A percentile compares a stretch with the other conserved stretches of the same genome.
Evolutionary conservation across 1,140 invertebrate genomes (phyloP).

Genomic region (Caenorhabditis briggsae): DNA sequence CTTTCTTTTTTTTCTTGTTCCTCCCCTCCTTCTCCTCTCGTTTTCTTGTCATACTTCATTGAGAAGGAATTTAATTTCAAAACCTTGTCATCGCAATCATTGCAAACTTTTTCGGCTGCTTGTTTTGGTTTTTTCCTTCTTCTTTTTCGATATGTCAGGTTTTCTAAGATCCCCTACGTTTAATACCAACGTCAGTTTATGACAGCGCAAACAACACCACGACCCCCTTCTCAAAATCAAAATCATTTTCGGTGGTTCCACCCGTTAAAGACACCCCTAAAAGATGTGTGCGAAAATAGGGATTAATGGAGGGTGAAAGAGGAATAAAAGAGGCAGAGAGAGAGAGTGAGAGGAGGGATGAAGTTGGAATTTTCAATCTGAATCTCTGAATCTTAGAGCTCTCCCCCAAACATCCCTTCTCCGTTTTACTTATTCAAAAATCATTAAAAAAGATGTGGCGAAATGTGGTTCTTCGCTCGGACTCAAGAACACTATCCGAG

Average conservation of each 20-base stretch:
- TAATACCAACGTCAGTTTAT: conserved; percentile 38
- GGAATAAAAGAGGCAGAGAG: no score
- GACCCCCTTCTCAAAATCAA: conserved; percentile 19
- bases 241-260: conserved; percentile 5
- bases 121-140: neutral
- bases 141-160: neutral
- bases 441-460: neutral
- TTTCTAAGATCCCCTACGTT: neutral
- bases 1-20: neutral
- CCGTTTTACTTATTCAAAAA: no score
- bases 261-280: conserved; percentile 44
- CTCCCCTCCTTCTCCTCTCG: neutral
- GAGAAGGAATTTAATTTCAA: conserved; percentile 51
- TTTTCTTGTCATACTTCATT: neutral
- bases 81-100: conserved; percentile 11
- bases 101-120: neutral
- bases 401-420: no score
- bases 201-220: neutral
- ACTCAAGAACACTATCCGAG: neutral
- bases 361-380: neutral
- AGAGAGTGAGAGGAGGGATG: no score
- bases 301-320: conserved; percentile 41
- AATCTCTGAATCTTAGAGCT: no score
- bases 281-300: conserved; percentile 54
- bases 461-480: conserved; percentile 27